Percentiles rank a stretch among this genome's conserved stretches.
phyloP scores from a whole-genome alignment of 2,797 vertebrate species.

The Loris lydekkerianus region DNA sequence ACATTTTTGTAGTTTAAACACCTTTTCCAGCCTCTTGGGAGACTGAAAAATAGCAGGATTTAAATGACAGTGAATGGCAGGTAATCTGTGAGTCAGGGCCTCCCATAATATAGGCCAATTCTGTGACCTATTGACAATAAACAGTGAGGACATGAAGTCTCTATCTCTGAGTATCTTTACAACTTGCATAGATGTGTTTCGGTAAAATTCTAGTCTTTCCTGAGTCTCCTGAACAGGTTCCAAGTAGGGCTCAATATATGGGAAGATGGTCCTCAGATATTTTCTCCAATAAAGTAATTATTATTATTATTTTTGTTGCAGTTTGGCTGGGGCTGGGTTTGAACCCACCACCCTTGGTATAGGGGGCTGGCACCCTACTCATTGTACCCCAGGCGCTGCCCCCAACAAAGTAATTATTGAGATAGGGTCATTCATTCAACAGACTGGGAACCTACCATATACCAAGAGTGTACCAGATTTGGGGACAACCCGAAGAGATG shows the following conservation, averaged over 20 bases:
- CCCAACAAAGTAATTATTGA: slow-evolving; percentile 33
- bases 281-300: slow-evolving; percentile 51
- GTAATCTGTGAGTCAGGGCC: background rate
- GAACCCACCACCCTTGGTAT: no score
- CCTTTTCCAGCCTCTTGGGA: slow-evolving; percentile 1
- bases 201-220: slow-evolving; percentile 3
- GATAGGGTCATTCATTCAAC: slow-evolving; percentile 21
- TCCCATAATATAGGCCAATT: background rate
- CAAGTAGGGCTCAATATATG: slow-evolving; percentile 21
- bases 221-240: background rate
- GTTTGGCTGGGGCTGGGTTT: no score
- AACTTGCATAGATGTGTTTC: background rate
- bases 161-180: background rate
- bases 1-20: slow-evolving; percentile 47
- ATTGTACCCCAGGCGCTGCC: background rate
- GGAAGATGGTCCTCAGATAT: slow-evolving; percentile 7
- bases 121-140: background rate
- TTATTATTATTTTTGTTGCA: background rate
- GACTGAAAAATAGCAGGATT: slow-evolving; percentile 55
- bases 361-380: no score
- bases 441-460: background rate
- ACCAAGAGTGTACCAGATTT: background rate
- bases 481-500: slow-evolving; percentile 15
- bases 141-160: background rate
- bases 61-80: slow-evolving; percentile 22